These are phyloP conservation scores for Eupithecia abbreviata DNA, from an alignment of 2,888 invertebrate genomes.

Conservation along the genomic window DNA sequence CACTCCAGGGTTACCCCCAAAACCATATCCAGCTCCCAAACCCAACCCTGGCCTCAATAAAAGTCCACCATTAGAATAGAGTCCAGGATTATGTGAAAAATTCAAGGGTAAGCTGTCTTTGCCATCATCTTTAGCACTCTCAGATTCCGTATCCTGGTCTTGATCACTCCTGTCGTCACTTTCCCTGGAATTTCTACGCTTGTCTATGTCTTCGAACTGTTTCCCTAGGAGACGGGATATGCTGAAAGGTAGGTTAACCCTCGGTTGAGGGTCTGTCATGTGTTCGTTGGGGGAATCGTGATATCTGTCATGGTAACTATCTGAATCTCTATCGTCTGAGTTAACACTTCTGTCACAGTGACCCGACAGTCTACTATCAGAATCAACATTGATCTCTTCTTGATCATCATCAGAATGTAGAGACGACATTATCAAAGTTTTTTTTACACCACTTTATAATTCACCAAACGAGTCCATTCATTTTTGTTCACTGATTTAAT, in stretches of 20 bases:
- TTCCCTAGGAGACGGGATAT: constrained; percentile 92
- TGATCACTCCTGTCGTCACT: constrained; percentile 80
- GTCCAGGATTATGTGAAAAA: constrained; percentile 73
- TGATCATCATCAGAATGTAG: constrained; percentile 86
- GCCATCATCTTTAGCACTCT: constrained; percentile 76
- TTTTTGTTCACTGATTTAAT: constrained; percentile 49
- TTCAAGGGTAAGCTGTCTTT: constrained; percentile 74
- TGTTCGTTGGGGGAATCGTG: constrained; percentile 80
- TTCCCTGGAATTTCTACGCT: constrained; percentile 78
- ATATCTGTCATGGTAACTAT: constrained; percentile 79
- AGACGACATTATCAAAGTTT: constrained; percentile 72
- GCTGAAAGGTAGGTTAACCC: constrained; percentile 89
- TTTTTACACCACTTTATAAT: constrained; percentile 29
- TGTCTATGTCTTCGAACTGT: constrained; percentile 87
- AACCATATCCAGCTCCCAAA: constrained; percentile 81
- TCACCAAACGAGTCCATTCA: constrained; percentile 38
- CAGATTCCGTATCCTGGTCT: constrained; percentile 80
- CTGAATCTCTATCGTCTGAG: constrained; percentile 83
- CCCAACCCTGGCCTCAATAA: constrained; percentile 76
- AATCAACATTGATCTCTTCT: constrained; percentile 87
- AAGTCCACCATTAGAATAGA: constrained; percentile 73
- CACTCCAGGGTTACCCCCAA: constrained; percentile 88
- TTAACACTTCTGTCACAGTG: constrained; percentile 79
- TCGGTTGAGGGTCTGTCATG: constrained; percentile 79
- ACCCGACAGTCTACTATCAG: constrained; percentile 85